Base-by-base conservation (phyloP, 2,888 invertebrate genomes). In the Apamea sordens region DNA sequence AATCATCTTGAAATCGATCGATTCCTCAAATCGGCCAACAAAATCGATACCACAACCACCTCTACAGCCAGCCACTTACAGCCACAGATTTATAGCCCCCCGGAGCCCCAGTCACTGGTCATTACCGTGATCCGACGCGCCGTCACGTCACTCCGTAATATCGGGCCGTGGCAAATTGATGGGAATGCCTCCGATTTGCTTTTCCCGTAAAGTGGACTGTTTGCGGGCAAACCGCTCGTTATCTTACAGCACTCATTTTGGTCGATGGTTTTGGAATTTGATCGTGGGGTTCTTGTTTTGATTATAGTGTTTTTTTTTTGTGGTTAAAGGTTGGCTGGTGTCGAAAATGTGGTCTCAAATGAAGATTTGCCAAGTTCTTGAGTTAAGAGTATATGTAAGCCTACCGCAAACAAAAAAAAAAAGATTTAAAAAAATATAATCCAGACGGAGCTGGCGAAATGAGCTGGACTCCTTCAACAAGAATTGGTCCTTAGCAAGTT, bases 111-210 rank as follows among this genome's bases (percentile, higher is more conserved):
- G 86, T 84, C 85, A 77, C 82, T 82, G 83, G 84, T 88, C 89
- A 93, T 93, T 93, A 92, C 89, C 86, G 89, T 91, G 92, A 92
- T 92, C 81, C 91, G 87, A 88, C 91, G 83, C 89, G 85, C 89
- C 90, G 85, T 90, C 91, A 90, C 88, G 90, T 90, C 89, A 83
- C 86, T 78, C 80, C 82, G 89, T 92, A 92, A 93, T 93, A 92
- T 91, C 87, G 86, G 86, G 79, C 87, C 89, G 77, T 76, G 78
- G 83, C 82, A 85, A 88, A 89, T 89, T 87, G 88, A 85, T 83
- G 89, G 85, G 81, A 80, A 82, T 77, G 83, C 73, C 73, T 86
- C 83, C 88, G 89, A 90, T 91, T 90, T 90, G 89, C 86, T 91
- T 89, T 88, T 82, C 76, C 89, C 77, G 82, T 86, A 87, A 90